Evolutionary conservation across 2,797 vertebrate species (phyloP).

Genomic region (Falco columbarius): DNA sequence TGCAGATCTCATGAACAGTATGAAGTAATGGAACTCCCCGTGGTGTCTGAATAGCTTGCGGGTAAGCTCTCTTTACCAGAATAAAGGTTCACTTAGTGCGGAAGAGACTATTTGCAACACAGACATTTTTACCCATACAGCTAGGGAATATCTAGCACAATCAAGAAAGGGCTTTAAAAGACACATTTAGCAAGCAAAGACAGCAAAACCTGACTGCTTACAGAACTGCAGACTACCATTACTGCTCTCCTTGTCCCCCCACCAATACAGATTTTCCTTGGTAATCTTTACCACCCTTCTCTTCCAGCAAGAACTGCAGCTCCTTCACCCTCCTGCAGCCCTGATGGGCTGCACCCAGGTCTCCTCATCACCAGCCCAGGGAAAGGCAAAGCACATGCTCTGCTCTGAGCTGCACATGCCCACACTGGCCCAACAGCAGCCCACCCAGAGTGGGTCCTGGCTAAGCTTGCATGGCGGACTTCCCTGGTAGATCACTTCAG

Average conservation of each 20-base stretch:
- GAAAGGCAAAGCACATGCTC: not conserved
- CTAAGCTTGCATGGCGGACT: not conserved
- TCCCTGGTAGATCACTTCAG: not conserved
- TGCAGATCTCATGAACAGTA: not conserved
- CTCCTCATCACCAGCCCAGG: not conserved
- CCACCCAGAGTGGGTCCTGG: rapidly evolving
- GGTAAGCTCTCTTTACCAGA: not conserved
- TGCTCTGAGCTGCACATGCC: rapidly evolving
- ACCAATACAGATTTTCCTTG: not conserved
- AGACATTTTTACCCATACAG: not conserved
- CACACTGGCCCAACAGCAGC: rapidly evolving
- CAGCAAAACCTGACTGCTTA: not conserved
- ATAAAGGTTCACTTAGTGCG: not conserved
- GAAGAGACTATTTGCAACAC: not conserved
- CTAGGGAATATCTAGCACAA: not conserved
- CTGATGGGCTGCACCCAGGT: not conserved
- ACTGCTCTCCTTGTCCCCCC: no score
- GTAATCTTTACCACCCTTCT: not conserved
- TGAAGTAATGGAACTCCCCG: not conserved
- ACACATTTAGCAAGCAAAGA: not conserved
- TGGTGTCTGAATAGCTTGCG: not conserved
- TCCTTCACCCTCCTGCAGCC: not conserved
- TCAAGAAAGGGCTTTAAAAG: not conserved
- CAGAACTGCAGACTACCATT: not conserved
- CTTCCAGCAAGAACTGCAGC: not conserved